A percentile compares a stretch with the other conserved stretches of the same genome.
phyloP scores from a whole-genome alignment of 2,888 invertebrate genomes.

The Seira ritae region DNA sequence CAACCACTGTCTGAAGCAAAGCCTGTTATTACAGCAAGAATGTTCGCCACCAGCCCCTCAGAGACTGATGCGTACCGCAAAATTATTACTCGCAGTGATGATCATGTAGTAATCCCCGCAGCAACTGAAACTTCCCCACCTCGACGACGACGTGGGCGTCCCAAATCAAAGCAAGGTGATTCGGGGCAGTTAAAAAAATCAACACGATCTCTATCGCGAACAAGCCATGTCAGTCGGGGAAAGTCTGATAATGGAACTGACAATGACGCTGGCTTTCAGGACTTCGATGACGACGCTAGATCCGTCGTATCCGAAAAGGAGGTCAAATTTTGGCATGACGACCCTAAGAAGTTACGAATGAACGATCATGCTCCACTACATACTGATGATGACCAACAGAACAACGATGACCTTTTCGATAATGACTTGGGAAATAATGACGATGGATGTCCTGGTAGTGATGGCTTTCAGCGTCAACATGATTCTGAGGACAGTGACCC shows the following conservation, averaged over 20 bases:
- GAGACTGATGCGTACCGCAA: constrained; percentile 35
- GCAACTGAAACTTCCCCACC: background rate
- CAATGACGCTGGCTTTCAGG: constrained; percentile 5
- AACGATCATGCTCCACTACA: background rate
- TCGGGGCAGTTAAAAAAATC: background rate
- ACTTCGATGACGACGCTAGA: constrained; percentile 38
- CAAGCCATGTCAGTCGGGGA: too few relatives aligned
- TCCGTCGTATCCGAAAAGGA: constrained; percentile 38
- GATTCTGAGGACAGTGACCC: constrained; percentile 21
- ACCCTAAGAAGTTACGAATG: constrained; percentile 19
- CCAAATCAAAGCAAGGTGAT: constrained; percentile 27
- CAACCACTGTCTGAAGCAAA: constrained; percentile 27
- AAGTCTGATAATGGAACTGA: too few relatives aligned
- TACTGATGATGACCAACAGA: background rate
- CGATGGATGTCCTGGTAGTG: constrained; percentile 6
- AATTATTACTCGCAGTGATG: background rate
- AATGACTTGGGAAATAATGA: background rate
- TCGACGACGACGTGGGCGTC: constrained; percentile 23
- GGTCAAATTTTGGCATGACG: constrained; percentile 47
- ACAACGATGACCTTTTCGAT: background rate
- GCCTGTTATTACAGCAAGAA: constrained; percentile 32
- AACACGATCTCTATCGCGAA: background rate
- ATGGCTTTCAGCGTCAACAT: background rate
- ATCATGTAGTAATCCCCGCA: too few relatives aligned
- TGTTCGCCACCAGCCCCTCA: constrained; percentile 42